Conservation (phyloP, 2,113 vertebrate genomes). For the Micronisus gabar region DNA sequence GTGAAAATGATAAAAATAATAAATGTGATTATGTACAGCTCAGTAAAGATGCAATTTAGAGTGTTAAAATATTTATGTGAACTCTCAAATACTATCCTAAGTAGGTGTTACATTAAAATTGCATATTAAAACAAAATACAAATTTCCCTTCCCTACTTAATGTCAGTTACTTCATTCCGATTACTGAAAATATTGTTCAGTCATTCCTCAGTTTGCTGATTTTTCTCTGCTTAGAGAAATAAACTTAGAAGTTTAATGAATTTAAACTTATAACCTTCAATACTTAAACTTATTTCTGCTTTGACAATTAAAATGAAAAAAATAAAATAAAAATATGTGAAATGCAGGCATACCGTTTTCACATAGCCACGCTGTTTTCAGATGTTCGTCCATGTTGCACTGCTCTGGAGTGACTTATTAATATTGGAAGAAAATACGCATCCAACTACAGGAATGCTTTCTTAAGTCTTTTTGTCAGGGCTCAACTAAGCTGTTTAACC, state of each 20-base stretch:
- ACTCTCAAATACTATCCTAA: not conserved
- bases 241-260: not conserved
- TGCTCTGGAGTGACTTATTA: not conserved
- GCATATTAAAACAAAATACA: not conserved
- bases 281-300: not conserved
- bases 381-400: not conserved
- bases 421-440: not conserved
- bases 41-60: constrained; percentile 2
- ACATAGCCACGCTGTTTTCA: not conserved
- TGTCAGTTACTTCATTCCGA: not conserved
- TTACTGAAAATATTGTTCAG: not conserved
- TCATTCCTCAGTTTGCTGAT: not conserved
- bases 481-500: not conserved
- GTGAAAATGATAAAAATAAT: not conserved
- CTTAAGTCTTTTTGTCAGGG: not conserved
- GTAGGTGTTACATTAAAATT: constrained; percentile 11
- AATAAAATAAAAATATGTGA: not conserved
- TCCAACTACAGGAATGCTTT: not conserved
- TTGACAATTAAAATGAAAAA: not conserved
- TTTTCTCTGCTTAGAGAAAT: not conserved
- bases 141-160: not conserved
- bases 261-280: not conserved
- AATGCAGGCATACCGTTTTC: not conserved
- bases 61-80: constrained; percentile 28
- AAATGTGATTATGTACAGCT: not conserved